Base-by-base conservation (phyloP, 1,140 invertebrate species). In the Cydia pomonella region DNA sequence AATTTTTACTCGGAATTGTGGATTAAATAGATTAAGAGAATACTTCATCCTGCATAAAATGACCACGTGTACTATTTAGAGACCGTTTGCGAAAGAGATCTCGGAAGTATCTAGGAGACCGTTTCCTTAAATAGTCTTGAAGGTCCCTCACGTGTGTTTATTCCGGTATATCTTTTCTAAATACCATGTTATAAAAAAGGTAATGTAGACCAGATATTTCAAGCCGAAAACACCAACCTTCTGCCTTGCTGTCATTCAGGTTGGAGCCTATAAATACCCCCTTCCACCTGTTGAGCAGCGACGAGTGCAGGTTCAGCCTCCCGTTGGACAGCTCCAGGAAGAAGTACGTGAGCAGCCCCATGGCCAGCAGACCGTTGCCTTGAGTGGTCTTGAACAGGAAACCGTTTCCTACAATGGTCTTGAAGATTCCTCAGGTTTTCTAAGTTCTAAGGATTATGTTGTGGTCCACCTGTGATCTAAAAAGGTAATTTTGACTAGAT, bases 381-480 rank as follows among this genome's bases (percentile, higher is more conserved):
- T 99, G 89, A 3, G 98, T 99, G 0, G 98, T 99, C 84, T 97
- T 96, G 88, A 99, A 99, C 27, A 97, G 94, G 83, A 99, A 96
- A n/a, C n/a, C n/a, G n/a, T n/a, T n/a, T n/a, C n/a, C n/a, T n/a
- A n/a, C n/a, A n/a, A n/a, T n/a, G n/a, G n/a, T n/a, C n/a, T n/a
- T n/a, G n/a, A n/a, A n/a, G n/a, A n/a, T n/a, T n/a, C n/a, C n/a
- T n/a, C n/a, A n/a, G n/a, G n/a, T n/a, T n/a, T n/a, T n/a, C n/a
- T n/a, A n/a, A n/a, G n/a, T n/a, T n/a, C n/a, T n/a, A n/a, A n/a
- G n/a, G n/a, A n/a, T n/a, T n/a, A n/a, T n/a, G n/a, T n/a, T n/a
- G n/a, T n/a, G n/a, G n/a, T n/a, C n/a, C n/a, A n/a, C n/a, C 29
- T 38, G 10, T 38, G 41, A 44, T 44, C 12, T 44, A 44, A 12